Conservation (phyloP, 2,113 vertebrate genomes). For the Pandion haliaetus region DNA sequence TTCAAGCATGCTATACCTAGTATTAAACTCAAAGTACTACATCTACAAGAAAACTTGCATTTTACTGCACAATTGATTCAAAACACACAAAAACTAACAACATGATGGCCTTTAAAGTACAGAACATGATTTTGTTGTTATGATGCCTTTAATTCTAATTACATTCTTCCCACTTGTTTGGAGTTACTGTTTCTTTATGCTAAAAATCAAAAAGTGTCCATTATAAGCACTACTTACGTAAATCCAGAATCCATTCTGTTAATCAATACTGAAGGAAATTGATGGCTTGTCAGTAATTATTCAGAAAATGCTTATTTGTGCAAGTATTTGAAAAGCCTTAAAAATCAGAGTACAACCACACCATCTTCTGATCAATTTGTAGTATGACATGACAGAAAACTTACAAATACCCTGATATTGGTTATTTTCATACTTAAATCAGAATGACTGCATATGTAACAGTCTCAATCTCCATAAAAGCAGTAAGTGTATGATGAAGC, state of each 20-base stretch:
- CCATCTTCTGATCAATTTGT: conserved; percentile 9
- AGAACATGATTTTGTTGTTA: neutral
- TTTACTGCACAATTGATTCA: neutral
- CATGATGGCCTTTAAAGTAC: neutral
- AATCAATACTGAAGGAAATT: neutral
- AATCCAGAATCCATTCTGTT: neutral
- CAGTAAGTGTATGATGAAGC: neutral
- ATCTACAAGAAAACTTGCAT: neutral
- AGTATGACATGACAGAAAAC: neutral
- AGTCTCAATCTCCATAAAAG: neutral
- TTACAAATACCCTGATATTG: neutral
- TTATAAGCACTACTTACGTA: neutral
- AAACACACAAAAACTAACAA: neutral
- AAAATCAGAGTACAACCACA: neutral
- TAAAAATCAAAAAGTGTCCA: neutral
- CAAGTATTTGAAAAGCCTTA: neutral
- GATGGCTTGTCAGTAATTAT: neutral
- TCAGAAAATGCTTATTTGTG: neutral
- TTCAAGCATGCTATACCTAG: neutral
- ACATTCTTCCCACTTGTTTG: neutral
- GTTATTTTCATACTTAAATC: neutral
- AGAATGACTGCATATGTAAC: neutral
- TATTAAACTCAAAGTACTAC: neutral
- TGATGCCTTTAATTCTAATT: neutral
- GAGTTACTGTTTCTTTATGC: neutral